Base-by-base conservation (phyloP, 2,888 invertebrate species). In the Eurytoma adleriae region DNA sequence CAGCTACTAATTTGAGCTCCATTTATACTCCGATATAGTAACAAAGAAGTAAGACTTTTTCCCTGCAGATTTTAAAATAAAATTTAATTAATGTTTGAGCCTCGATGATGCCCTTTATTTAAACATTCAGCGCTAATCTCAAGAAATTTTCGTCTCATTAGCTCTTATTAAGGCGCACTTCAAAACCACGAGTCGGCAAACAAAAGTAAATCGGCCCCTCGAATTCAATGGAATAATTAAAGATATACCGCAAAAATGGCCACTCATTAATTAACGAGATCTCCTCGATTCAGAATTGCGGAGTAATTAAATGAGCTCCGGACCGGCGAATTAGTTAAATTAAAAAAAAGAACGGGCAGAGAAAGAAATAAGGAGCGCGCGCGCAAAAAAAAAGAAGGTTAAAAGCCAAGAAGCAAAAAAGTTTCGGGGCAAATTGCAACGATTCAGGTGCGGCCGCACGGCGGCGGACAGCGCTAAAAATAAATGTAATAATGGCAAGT, bases 401-500 rank as follows among this genome's bases (percentile, higher is more conserved):
- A 68, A 62, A 57, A 56, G 62, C 48, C 10, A 40, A n/a, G 52
- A 54, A 59, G 70, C 48, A 75, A 75, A 79, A 79, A 79, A 75
- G 67, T 74, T 79, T 73, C 40, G 76, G 64, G 76, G 73, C 54
- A 73, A 78, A 81, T 81, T 81, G 74, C 74, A 70, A 78, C 78
- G 52, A 81, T 73, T 74, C 74, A 66, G 18, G 66, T 18, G 76
- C 66, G n/a, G 64, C 50, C 27, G n/a, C n/a, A n/a, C 3, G 24
- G 24, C 12, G 12, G 20, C 61, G 40, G n/a, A 40, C 62, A 14
- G 62, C 54, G 66, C 66, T 71, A 48, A 79, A 70, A 71, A 76
- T 80, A 70, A 76, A 72, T 54, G 76, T 71, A 80, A 77, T 80
- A 80, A 80, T 72, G 76, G 76, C 80, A 62, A 80, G 76, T 72